Percentiles rank a stretch among this genome's conserved stretches.
Conservation (phyloP, 2,797 vertebrate genomes). For the Melanotaenia boesemani region DNA sequence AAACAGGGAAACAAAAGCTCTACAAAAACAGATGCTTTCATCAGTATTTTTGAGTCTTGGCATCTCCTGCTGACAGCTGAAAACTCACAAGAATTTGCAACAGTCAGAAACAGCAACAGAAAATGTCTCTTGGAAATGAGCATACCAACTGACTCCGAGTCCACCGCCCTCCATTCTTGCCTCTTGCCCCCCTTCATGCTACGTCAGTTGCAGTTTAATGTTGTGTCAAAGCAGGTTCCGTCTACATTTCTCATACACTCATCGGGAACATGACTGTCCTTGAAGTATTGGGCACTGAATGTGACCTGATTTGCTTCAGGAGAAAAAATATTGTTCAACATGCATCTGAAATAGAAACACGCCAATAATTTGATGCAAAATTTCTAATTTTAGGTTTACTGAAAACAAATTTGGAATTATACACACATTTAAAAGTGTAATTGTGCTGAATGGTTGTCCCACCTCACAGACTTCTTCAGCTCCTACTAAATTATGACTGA, state of each 20-base stretch:
- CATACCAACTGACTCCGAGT: neutral
- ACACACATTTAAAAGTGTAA: no score
- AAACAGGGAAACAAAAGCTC: constrained; percentile 41
- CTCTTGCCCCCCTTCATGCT: neutral
- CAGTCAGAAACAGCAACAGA: neutral
- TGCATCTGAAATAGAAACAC: no score
- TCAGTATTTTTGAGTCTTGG: constrained; percentile 14
- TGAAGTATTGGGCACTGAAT: neutral
- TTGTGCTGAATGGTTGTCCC: neutral
- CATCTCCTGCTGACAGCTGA: constrained; percentile 5
- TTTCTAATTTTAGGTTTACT: no score
- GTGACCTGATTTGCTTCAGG: no score
- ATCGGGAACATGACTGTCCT: neutral
- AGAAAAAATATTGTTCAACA: no score
- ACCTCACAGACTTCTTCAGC: neutral
- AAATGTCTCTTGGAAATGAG: neutral
- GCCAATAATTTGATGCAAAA: no score
- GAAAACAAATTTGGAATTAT: no score
- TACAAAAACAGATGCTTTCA: constrained; percentile 7
- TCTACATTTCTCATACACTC: neutral
- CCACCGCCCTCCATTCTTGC: neutral
- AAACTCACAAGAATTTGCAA: constrained; percentile 2
- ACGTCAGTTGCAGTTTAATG: no score
- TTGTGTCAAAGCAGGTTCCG: no score
- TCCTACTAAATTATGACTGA: neutral